Evolutionary conservation across 2,888 invertebrate genomes (phyloP), one percentile per base, ranked within the genome.

Genomic region (Cryptus viduatorius): DNA sequence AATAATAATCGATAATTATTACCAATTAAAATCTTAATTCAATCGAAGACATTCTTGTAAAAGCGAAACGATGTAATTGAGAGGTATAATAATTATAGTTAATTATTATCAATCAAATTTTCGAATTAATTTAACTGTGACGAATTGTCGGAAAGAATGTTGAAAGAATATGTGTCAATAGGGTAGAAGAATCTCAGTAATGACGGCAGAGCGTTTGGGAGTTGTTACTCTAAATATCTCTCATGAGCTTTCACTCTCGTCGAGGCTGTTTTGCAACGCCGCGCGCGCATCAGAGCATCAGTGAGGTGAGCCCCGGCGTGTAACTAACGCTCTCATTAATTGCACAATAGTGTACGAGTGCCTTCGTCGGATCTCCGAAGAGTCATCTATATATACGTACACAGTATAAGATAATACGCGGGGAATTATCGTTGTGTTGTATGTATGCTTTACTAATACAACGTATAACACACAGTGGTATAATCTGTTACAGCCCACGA

Each of bases 311-410:
- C 68, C 72, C 44, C 67, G 37, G 50, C 81, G 80, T 82, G 78
- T 82, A 83, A 83, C 81, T 79, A 79, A 75, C 82, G 81, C 83
- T 85, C 82, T 87, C 86, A 86, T 87, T 87, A 87, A 87, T 87
- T 87, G 86, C 86, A 87, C 85, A 86, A 87, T 86, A 75, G 80
- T 85, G 83, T 77, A 65, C 64, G 73, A 72, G 72, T 19, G 73
- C 42, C 79, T 79, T 79, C 44, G 50, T 53, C 48, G 73, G 65
- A 79, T 82, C 75, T 82, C 24, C 65, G 78, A 48, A 65, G 59
- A 19, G 19, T 53, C 61, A 42, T 56, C 29, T n/a, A 3, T 65
- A 3, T 65, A 37, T 31, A 29, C 73, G 50, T 67, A 48, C 44
- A 71, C 19, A 42, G 12, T 16, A 24, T 10, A 8, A 37, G 37